phyloP scores from a whole-genome alignment of 92 coral and sea anemone genomes.

The Anthopleura xanthogrammica region DNA sequence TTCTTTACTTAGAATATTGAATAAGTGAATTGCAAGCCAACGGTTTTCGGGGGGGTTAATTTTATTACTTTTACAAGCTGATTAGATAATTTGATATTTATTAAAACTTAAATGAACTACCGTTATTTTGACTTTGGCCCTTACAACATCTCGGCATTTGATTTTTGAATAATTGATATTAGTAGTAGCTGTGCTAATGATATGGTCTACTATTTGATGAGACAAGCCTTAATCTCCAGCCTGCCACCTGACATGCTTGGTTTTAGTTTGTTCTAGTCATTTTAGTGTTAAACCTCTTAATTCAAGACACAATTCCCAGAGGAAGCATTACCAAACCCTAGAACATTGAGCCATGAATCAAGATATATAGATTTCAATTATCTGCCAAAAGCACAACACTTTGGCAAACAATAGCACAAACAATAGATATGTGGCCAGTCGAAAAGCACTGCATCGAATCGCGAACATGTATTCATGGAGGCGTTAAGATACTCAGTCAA shows the following conservation, averaged over 20 bases:
- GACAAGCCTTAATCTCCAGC: no score
- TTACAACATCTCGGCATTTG: not conserved
- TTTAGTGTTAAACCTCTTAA: not conserved
- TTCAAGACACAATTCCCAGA: constrained; percentile 8
- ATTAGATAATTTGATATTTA: no score
- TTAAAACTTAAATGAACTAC: no score
- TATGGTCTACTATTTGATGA: no score
- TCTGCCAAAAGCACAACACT: not conserved
- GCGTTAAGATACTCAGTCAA: not conserved
- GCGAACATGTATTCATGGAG: not conserved
- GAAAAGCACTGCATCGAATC: not conserved
- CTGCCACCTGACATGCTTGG: not conserved
- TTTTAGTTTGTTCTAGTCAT: not conserved
- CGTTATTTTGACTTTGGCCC: not conserved
- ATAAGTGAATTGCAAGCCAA: not conserved
- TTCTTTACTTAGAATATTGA: no score
- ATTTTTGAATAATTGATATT: not conserved
- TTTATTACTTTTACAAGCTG: not conserved
- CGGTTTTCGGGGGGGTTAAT: not conserved
- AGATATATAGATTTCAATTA: not conserved
- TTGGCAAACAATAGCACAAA: not conserved
- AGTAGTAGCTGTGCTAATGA: not conserved
- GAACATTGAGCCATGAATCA: constrained; percentile 1
- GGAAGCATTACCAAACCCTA: not conserved
- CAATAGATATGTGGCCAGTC: not conserved